Conservation (phyloP, 1,140 invertebrate species). For the Dendrolimus punctatus region DNA sequence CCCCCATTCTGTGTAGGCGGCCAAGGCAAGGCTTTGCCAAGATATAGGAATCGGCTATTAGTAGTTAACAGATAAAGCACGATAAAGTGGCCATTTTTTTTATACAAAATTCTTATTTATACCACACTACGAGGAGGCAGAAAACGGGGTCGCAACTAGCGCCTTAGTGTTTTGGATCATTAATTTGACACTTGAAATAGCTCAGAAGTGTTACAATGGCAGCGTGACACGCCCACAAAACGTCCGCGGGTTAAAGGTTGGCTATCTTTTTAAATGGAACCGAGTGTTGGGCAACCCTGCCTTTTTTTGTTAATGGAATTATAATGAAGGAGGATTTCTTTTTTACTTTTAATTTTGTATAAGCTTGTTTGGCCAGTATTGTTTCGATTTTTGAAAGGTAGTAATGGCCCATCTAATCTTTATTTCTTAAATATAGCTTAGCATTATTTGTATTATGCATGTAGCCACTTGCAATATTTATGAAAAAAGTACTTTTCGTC, state of each 20-base stretch:
- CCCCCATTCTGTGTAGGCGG: too few relatives aligned
- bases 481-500: too few relatives aligned
- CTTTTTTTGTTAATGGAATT: slow-evolving; percentile 46
- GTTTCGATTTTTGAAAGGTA: too few relatives aligned
- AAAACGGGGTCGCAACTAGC: slow-evolving; percentile 33
- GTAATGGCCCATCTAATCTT: too few relatives aligned
- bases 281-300: slow-evolving; percentile 36
- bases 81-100: not conserved
- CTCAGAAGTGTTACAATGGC: slow-evolving; percentile 44
- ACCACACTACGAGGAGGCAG: slow-evolving; percentile 15
- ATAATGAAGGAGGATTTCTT: slow-evolving; percentile 29
- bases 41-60: not conserved
- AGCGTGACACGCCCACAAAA: slow-evolving; percentile 43
- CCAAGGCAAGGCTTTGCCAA: too few relatives aligned
- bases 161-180: slow-evolving; percentile 54
- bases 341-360: not conserved
- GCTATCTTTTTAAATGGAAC: slow-evolving; percentile 35
- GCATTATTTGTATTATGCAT: too few relatives aligned
- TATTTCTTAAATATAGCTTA: too few relatives aligned
- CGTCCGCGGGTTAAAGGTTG: slow-evolving; percentile 51
- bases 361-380: not conserved
- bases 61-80: not conserved
- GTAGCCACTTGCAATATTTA: too few relatives aligned
- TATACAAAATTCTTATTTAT: slow-evolving; percentile 6
- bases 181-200: slow-evolving; percentile 58